Conservation (phyloP, 1,140 invertebrate genomes). For the Asbolus verrucosus region DNA sequence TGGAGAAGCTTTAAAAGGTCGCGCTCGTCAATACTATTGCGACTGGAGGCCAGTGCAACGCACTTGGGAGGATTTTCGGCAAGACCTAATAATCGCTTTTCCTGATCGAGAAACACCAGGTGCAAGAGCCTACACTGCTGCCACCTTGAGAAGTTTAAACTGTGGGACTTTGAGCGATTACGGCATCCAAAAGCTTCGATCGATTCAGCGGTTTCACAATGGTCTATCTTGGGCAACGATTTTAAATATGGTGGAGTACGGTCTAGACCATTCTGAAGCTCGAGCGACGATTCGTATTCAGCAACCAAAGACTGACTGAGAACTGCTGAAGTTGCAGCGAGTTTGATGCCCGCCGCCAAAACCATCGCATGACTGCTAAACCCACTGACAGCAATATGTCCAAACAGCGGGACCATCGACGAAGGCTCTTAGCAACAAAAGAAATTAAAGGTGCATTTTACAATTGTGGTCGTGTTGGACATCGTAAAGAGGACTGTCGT, state of each 20-base stretch:
- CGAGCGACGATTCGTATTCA: constrained; percentile 24
- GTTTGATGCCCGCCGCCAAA: constrained; percentile 23
- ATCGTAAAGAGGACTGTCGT: no score
- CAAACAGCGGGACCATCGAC: not conserved
- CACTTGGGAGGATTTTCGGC: constrained; percentile 42
- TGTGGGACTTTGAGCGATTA: constrained; percentile 48
- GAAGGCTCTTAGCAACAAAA: no score
- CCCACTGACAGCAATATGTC: not conserved
- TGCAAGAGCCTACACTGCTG: constrained; percentile 33
- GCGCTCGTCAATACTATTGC: constrained; percentile 40
- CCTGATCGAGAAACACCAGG: constrained; percentile 47
- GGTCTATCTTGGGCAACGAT: not conserved
- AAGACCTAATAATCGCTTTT: constrained; percentile 33
- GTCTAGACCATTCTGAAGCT: constrained; percentile 43
- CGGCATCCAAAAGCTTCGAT: constrained; percentile 36
- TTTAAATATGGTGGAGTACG: constrained; percentile 47
- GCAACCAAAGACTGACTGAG: constrained; percentile 20
- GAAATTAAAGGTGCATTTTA: no score
- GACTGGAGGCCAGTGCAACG: constrained; percentile 43
- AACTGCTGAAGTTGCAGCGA: constrained; percentile 39
- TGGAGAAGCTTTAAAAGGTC: constrained; percentile 41
- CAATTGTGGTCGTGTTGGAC: no score
- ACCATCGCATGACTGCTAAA: not conserved
- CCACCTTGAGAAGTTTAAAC: constrained; percentile 45
- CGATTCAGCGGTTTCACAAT: no score